Conservation (phyloP, 2,113 vertebrate species). For the Pluvialis apricaria region DNA sequence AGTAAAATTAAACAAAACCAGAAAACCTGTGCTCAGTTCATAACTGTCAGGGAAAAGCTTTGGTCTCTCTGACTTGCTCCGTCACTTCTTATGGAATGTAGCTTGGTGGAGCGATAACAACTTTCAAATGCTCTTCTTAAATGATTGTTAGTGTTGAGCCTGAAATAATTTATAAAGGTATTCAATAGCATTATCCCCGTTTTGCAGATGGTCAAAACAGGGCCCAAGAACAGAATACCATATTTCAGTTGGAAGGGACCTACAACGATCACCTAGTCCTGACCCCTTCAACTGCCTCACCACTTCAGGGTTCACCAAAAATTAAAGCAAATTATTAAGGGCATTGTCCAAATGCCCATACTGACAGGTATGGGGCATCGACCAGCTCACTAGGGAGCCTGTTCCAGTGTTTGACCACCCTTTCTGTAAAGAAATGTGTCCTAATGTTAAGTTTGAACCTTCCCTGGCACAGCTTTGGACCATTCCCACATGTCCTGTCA, state of each 20-base stretch:
- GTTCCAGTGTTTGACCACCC: neutral
- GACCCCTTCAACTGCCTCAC: neutral
- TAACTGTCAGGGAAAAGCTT: neutral
- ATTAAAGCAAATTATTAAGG: neutral
- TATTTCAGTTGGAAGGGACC: neutral
- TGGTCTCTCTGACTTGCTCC: neutral
- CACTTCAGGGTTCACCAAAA: neutral
- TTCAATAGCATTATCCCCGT: neutral
- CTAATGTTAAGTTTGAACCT: neutral
- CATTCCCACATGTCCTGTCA: accelerated
- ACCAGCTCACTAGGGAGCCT: neutral
- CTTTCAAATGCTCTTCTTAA: neutral
- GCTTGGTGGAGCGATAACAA: neutral
- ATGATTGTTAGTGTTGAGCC: neutral
- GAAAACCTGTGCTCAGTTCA: neutral
- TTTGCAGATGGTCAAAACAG: neutral
- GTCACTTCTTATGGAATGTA: neutral
- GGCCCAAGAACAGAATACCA: neutral
- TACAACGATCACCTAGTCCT: neutral
- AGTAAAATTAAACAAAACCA: neutral
- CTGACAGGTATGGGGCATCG: accelerated
- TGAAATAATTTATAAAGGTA: neutral
- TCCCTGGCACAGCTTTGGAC: neutral
- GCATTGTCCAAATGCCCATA: neutral
- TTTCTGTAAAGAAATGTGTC: neutral